These are phyloP conservation scores for Channa maculata DNA, from an alignment of 2,113 vertebrate species.

Conservation along the genomic window DNA sequence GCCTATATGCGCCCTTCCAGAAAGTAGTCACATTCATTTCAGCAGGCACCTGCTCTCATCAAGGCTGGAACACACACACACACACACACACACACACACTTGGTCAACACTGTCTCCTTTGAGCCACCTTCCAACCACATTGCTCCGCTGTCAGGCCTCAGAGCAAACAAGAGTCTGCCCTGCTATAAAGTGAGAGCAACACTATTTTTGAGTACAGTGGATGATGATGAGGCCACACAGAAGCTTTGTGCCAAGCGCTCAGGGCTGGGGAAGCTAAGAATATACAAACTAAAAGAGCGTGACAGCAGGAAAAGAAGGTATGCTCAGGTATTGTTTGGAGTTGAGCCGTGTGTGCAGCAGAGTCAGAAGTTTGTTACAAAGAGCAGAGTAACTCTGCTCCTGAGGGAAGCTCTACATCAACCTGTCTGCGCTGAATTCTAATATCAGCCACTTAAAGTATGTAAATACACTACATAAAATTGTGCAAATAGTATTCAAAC, in stretches of 20 bases:
- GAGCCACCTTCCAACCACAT: constrained; percentile 62
- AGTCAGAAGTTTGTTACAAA: constrained; percentile 76
- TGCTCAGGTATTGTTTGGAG: constrained; percentile 72
- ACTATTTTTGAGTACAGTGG: constrained; percentile 72
- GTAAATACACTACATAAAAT: constrained; percentile 56
- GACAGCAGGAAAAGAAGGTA: constrained; percentile 66
- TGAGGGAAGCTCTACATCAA: constrained; percentile 62
- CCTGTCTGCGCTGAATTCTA: constrained; percentile 64
- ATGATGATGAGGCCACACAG: constrained; percentile 67
- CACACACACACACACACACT: constrained; percentile 17
- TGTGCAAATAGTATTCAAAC: constrained; percentile 27
- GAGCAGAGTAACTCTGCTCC: constrained; percentile 66
- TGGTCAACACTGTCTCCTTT: constrained; percentile 45
- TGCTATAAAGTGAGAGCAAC: constrained; percentile 61
- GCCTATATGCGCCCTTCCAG: constrained; percentile 40
- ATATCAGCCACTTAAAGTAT: constrained; percentile 57
- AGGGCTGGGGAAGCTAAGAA: constrained; percentile 71
- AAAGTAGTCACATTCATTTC: constrained; percentile 66
- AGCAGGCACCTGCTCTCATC: constrained; percentile 62
- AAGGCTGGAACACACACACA: constrained; percentile 26
- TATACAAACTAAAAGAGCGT: constrained; percentile 67
- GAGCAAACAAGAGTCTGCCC: constrained; percentile 62
- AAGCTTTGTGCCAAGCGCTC: constrained; percentile 68
- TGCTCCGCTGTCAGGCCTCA: constrained; percentile 67
- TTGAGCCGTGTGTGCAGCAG: constrained; percentile 56